These are phyloP conservation scores for Aselliscus stoliczkanus DNA, from an alignment of 2,797 vertebrate genomes.

Conservation along the genomic window DNA sequence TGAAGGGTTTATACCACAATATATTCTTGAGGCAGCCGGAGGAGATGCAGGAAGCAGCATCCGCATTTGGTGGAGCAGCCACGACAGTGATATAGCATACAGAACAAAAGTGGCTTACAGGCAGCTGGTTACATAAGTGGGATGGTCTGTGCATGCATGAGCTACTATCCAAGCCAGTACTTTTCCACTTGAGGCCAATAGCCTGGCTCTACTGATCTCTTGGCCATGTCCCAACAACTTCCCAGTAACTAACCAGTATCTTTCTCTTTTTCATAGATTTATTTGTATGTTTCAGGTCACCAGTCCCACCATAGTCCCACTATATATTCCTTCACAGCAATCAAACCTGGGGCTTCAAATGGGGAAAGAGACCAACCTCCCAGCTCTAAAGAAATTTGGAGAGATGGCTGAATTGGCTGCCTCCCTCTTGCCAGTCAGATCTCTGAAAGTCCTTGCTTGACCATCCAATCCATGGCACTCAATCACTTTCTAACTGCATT, in stretches of 20 bases:
- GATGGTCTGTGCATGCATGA: too few species aligned
- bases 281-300: not conserved
- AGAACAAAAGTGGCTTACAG: too few species aligned
- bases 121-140: too few species aligned
- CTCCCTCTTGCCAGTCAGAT: not conserved
- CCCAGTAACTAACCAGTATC: not conserved
- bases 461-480: not conserved
- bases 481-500: not conserved
- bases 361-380: not conserved
- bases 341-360: not conserved
- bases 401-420: not conserved
- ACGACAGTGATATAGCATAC: too few species aligned
- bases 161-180: too few species aligned
- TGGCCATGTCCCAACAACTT: not conserved
- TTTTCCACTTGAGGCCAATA: too few species aligned
- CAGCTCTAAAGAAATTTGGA: not conserved
- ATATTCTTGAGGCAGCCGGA: too few species aligned
- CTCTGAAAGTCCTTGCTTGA: not conserved
- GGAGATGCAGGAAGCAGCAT: too few species aligned
- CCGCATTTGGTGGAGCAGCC: too few species aligned
- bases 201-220: too few species aligned
- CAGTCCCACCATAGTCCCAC: not conserved
- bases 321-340: not conserved
- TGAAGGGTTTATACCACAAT: too few species aligned
- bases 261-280: not conserved